A percentile compares a stretch with the other conserved stretches of the same genome.
These are phyloP conservation scores for Melierax canorus DNA, from an alignment of 2,113 vertebrate species.

Conservation along the genomic window DNA sequence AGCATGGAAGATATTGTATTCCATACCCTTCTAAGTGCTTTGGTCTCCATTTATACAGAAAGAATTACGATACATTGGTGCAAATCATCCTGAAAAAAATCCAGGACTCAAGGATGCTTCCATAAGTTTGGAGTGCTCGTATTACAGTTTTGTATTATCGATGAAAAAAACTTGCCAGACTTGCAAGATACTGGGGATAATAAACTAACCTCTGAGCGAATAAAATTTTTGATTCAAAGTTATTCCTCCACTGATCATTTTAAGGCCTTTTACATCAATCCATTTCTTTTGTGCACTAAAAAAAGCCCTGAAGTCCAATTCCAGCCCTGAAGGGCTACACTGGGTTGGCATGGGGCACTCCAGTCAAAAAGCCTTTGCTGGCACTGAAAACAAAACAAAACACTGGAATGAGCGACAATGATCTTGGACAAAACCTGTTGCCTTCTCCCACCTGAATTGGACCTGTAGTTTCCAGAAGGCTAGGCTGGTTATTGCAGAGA, in stretches of 20 bases:
- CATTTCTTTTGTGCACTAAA: not conserved
- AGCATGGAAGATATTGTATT: not conserved
- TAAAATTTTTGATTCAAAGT: not conserved
- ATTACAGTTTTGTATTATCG: not conserved
- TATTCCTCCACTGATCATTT: not conserved
- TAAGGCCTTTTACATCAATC: not conserved
- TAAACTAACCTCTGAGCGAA: not conserved
- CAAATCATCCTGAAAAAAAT: not conserved
- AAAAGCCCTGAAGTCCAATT: not conserved
- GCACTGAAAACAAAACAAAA: not conserved
- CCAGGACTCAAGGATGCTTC: not conserved
- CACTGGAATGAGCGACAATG: accelerated
- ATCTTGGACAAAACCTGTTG: not conserved
- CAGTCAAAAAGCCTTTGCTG: not conserved
- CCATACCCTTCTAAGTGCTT: not conserved
- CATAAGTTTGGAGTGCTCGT: not conserved
- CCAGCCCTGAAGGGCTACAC: not conserved
- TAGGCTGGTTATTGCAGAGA: not conserved
- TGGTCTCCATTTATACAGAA: not conserved
- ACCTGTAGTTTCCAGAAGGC: not conserved
- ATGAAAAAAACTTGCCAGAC: not conserved
- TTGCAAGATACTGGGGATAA: not conserved
- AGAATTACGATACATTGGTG: not conserved
- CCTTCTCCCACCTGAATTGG: not conserved
- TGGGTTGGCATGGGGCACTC: too few species aligned